A percentile compares a stretch with the other conserved stretches of the same genome.
Evolutionary conservation across 1,140 invertebrate genomes (phyloP).

Genomic region (Gonioctena quinquepunctata): DNA sequence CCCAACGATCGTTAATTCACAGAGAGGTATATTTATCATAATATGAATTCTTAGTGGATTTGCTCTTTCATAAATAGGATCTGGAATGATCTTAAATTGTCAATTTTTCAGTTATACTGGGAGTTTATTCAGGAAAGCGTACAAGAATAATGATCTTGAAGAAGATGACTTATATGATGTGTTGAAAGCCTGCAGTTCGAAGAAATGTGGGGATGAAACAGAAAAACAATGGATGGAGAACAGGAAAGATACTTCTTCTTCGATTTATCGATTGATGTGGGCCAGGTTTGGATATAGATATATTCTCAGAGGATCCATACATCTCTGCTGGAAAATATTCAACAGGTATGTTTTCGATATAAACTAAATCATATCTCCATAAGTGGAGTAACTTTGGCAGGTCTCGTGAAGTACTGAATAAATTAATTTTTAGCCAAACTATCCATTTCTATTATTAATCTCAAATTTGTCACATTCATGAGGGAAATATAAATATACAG

Average conservation of each 20-base stretch:
- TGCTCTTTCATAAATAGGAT: too few relatives aligned
- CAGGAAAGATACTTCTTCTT: slow-evolving; percentile 20
- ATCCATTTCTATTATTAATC: too few relatives aligned
- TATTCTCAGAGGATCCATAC: slow-evolving; percentile 25
- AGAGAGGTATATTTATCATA: too few relatives aligned
- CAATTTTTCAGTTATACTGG: slow-evolving; percentile 33
- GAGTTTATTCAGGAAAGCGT: slow-evolving; percentile 29
- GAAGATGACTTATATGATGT: slow-evolving; percentile 43
- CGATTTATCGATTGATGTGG: slow-evolving; percentile 30
- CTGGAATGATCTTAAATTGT: too few relatives aligned
- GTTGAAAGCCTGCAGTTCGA: slow-evolving; percentile 29
- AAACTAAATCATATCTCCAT: too few relatives aligned
- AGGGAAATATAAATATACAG: too few relatives aligned
- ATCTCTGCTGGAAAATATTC: slow-evolving; percentile 10
- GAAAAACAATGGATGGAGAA: slow-evolving; percentile 37
- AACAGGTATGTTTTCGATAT: slow-evolving; percentile 14
- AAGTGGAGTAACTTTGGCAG: too few relatives aligned
- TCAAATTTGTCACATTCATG: too few relatives aligned
- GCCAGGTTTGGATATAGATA: slow-evolving; percentile 30
- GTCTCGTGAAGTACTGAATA: too few relatives aligned
- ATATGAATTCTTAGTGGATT: too few relatives aligned
- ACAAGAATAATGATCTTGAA: slow-evolving; percentile 31
- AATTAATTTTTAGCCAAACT: too few relatives aligned
- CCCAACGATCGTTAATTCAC: too few relatives aligned
- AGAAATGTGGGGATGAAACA: slow-evolving; percentile 35